Evolutionary conservation across 2,797 vertebrate genomes (phyloP), one percentile per base, ranked within the genome.

Genomic region (Eulemur mongoz): DNA sequence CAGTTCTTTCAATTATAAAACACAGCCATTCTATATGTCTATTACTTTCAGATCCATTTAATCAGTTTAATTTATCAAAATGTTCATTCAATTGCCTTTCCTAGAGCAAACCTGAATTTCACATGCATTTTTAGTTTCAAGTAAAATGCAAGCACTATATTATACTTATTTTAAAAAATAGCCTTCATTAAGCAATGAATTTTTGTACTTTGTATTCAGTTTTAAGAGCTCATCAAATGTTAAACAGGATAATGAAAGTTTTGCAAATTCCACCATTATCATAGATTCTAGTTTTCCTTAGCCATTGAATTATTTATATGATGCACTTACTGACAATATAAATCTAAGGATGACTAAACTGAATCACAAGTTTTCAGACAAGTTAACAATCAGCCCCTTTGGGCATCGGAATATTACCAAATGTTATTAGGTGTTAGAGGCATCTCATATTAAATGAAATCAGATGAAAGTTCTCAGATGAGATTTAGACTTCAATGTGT

Each of bases 251-350:
- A 70, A 93, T 82, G 82, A 91, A 95, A 91, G 25, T 85, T 93
- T 95, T 94, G 30, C 50, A 96, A 84, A 81, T 81, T 89, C 18
- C 32, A 95, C 40, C 43, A 83, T 95, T 94, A 95, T 94, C 79
- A 76, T 23, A 63, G n/a, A 69, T 86, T 96, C 45, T 96, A 12
- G 93, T 25, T 93, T 93, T 94, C 18, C 8, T 63, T 54, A 59
- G 59, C 11, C 85, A 61, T 72, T 93, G 54, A 96, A 95, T 92
- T 94, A 96, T 95, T 95, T 97, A 95, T 96, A 76, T 72, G 70
- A 81, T 91, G 83, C 22, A 81, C 4, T 84, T 83, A 81, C 32
- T 52, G 43, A 94, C 59, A 54, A 84, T 81, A 79, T 73, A 91
- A 91, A 89, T 93, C 38, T 82, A 63, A 92, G 43, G 38, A 67